Conservation (phyloP, 2,888 invertebrate genomes). For the Scaptomyza reducta region DNA sequence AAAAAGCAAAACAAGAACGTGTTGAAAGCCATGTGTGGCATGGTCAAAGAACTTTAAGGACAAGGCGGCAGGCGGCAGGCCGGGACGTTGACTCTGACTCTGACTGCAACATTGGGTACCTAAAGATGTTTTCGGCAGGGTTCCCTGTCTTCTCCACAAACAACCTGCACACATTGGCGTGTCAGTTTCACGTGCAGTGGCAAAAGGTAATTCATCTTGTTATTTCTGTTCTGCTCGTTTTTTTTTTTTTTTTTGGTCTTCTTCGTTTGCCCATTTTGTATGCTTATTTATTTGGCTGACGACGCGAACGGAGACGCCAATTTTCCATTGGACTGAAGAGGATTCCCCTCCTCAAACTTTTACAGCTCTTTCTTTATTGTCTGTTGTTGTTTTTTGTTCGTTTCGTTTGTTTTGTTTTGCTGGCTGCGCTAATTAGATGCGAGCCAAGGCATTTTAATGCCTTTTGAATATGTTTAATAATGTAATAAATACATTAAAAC, state of each 20-base stretch:
- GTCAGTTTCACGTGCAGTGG: conserved; percentile 80
- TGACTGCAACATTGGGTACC: not conserved
- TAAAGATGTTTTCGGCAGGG: conserved; percentile 25
- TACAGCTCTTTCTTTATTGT: conserved; percentile 7
- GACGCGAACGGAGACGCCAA: conserved; percentile 36
- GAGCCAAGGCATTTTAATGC: conserved; percentile 56
- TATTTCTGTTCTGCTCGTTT: conserved; percentile 38
- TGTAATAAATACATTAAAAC: conserved; percentile 43
- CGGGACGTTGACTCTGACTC: not conserved
- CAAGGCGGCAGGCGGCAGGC: conserved; percentile 24
- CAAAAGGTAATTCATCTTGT: conserved; percentile 81
- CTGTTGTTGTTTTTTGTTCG: conserved; percentile 10
- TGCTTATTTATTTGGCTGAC: conserved; percentile 48
- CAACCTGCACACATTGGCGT: conserved; percentile 64
- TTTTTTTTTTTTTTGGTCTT: conserved; percentile 11
- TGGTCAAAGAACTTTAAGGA: conserved; percentile 47
- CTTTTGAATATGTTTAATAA: conserved; percentile 42
- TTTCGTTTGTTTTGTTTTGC: conserved; percentile 3
- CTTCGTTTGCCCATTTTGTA: conserved; percentile 32
- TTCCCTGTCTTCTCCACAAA: not conserved
- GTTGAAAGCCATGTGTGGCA: conserved; percentile 76
- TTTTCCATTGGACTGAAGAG: conserved; percentile 24
- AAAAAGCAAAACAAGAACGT: conserved; percentile 56
- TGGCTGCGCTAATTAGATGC: conserved; percentile 55
- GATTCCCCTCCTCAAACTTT: conserved; percentile 22